Percentiles rank a stretch among this genome's conserved stretches.
Evolutionary conservation across 2,797 vertebrate species (phyloP).

Genomic region (Lophius americanus): DNA sequence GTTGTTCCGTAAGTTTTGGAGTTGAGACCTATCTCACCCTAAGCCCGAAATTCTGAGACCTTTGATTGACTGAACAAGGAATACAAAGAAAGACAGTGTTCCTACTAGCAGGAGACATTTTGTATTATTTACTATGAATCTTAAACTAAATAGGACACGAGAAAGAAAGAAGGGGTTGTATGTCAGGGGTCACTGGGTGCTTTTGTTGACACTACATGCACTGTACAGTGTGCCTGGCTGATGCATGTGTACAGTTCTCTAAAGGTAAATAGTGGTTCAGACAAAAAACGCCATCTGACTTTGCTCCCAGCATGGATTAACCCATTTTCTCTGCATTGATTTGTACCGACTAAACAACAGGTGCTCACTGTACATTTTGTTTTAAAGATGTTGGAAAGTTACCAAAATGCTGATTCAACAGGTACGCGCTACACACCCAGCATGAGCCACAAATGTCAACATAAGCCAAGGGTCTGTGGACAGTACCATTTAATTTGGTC

Average conservation of each 20-base stretch:
- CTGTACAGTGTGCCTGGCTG: slow-evolving; percentile 48
- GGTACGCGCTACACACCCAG: neutral
- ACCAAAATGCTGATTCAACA: neutral
- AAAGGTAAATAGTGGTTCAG: slow-evolving; percentile 64
- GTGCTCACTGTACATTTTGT: neutral
- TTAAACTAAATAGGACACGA: slow-evolving; percentile 5
- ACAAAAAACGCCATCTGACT: slow-evolving; percentile 8
- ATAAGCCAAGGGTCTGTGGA: neutral
- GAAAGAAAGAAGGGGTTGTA: slow-evolving; percentile 25
- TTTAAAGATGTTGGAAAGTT: neutral
- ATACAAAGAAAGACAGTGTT: neutral
- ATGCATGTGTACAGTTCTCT: slow-evolving; percentile 45
- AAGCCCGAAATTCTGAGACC: neutral
- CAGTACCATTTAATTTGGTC: neutral
- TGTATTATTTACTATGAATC: slow-evolving; percentile 6
- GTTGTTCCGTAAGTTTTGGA: too few relatives aligned
- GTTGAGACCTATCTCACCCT: too few relatives aligned
- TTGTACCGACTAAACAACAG: neutral
- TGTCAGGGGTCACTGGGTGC: slow-evolving; percentile 39
- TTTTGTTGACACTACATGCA: slow-evolving; percentile 67
- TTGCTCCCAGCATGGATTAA: neutral
- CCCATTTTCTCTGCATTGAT: neutral
- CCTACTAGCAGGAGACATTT: neutral
- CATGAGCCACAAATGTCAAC: neutral
- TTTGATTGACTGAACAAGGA: neutral